These are phyloP conservation scores for Alouatta palliata DNA, from an alignment of 2,113 vertebrate species.

Conservation along the genomic window DNA sequence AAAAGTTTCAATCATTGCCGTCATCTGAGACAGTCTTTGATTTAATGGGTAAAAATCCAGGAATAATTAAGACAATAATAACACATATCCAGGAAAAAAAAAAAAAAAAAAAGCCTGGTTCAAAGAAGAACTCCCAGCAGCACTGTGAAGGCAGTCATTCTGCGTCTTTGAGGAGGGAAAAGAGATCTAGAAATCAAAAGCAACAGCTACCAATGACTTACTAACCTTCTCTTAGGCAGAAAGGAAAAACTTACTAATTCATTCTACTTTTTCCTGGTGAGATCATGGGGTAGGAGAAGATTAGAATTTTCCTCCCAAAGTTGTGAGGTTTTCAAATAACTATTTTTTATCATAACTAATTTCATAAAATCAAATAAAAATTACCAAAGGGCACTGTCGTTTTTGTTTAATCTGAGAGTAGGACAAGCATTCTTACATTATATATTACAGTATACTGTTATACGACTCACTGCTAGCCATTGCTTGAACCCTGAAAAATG, in stretches of 20 bases:
- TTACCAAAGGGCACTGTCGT: neutral
- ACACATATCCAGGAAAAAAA: conserved; percentile 80
- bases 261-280: conserved; percentile 68
- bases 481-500: conserved; percentile 49
- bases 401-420: conserved; percentile 49
- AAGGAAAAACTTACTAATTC: conserved; percentile 75
- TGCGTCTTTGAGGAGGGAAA: conserved; percentile 57
- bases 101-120: conserved; percentile 81
- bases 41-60: conserved; percentile 82
- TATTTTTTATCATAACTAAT: conserved; percentile 50
- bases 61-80: conserved; percentile 84
- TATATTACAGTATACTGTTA: neutral
- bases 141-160: conserved; percentile 67
- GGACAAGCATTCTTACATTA: neutral
- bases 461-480: conserved; percentile 53
- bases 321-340: conserved; percentile 54
- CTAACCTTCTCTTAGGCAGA: conserved; percentile 57
- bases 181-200: conserved; percentile 80
- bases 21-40: conserved; percentile 80
- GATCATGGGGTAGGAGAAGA: conserved; percentile 52
- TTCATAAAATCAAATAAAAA: conserved; percentile 65
- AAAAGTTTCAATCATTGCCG: conserved; percentile 77
- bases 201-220: conserved; percentile 70
- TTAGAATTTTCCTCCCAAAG: neutral
- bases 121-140: conserved; percentile 80